A percentile compares a stretch with the other conserved stretches of the same genome.
Conservation (phyloP, 2,888 invertebrate genomes). For the Plebejus melissa region DNA sequence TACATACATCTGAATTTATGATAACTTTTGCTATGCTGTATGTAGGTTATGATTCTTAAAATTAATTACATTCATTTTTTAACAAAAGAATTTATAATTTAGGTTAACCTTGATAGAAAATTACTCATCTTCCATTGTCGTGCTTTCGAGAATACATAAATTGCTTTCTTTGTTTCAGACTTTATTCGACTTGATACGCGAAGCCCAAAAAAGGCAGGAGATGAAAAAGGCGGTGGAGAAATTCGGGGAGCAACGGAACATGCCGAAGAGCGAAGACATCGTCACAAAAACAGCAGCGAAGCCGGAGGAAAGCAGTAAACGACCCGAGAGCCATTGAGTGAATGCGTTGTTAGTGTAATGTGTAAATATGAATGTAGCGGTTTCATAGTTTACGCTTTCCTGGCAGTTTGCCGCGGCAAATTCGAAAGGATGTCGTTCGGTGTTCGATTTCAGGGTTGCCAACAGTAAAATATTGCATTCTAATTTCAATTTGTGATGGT, state of each 20-base stretch:
- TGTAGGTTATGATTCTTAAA: background rate
- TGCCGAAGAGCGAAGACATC: constrained; percentile 57
- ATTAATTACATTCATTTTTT: background rate
- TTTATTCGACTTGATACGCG: constrained; percentile 68
- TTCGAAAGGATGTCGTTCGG: constrained; percentile 39
- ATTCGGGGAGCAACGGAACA: constrained; percentile 43
- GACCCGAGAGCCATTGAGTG: constrained; percentile 62
- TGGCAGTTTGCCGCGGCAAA: constrained; percentile 45
- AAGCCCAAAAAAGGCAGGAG: constrained; percentile 65
- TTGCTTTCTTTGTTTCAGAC: constrained; percentile 51
- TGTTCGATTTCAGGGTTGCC: constrained; percentile 31
- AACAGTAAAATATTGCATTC: constrained; percentile 11
- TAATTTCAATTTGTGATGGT: constrained; percentile 1
- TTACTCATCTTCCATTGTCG: constrained; percentile 15
- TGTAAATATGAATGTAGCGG: constrained; percentile 41
- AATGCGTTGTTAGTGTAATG: constrained; percentile 36
- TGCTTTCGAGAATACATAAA: background rate
- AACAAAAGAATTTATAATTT: constrained; percentile 17
- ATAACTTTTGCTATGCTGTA: background rate
- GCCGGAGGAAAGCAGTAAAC: constrained; percentile 51
- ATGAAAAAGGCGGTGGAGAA: constrained; percentile 59
- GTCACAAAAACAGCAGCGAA: constrained; percentile 45
- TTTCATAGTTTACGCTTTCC: constrained; percentile 38
- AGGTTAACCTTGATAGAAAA: background rate
- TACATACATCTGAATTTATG: no score